Conservation (phyloP, 2,888 invertebrate species). For the Dromius quadrimaculatus region DNA sequence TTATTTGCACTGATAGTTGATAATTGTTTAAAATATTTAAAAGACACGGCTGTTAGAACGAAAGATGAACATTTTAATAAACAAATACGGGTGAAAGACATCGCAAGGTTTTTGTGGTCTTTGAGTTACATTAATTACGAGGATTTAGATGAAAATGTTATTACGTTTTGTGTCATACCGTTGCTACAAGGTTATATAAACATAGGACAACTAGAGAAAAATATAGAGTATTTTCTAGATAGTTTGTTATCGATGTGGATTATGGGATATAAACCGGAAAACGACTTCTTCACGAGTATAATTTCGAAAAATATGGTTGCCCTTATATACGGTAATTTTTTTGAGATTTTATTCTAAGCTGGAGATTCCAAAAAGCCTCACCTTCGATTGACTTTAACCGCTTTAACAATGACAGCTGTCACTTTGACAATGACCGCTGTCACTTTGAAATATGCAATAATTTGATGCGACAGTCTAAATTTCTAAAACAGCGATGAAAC, state of each 20-base stretch:
- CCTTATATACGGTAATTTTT: slow-evolving; percentile 27
- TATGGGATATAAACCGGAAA: slow-evolving; percentile 55
- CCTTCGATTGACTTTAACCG: too few species aligned
- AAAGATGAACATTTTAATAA: slow-evolving; percentile 56
- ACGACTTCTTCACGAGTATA: slow-evolving; percentile 24
- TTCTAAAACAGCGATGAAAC: too few species aligned
- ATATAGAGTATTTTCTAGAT: slow-evolving; percentile 61
- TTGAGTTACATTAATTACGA: slow-evolving; percentile 62
- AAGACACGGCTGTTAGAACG: slow-evolving; percentile 55
- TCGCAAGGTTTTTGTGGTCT: slow-evolving; percentile 66
- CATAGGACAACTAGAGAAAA: slow-evolving; percentile 58
- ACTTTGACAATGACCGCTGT: too few species aligned
- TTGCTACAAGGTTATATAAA: slow-evolving; percentile 45
- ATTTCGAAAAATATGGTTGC: slow-evolving; percentile 34
- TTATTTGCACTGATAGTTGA: slow-evolving; percentile 60
- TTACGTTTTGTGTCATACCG: slow-evolving; percentile 60
- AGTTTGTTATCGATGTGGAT: slow-evolving; percentile 66
- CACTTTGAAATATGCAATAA: too few species aligned
- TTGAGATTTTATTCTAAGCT: too few species aligned
- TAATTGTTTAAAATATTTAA: slow-evolving; percentile 60
- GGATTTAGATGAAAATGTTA: slow-evolving; percentile 56
- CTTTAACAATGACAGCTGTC: too few species aligned
- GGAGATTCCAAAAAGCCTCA: too few species aligned
- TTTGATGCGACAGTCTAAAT: too few species aligned
- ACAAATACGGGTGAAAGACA: slow-evolving; percentile 64